Base-by-base conservation (phyloP, 2,113 vertebrate species). In the Etheostoma cragini region DNA sequence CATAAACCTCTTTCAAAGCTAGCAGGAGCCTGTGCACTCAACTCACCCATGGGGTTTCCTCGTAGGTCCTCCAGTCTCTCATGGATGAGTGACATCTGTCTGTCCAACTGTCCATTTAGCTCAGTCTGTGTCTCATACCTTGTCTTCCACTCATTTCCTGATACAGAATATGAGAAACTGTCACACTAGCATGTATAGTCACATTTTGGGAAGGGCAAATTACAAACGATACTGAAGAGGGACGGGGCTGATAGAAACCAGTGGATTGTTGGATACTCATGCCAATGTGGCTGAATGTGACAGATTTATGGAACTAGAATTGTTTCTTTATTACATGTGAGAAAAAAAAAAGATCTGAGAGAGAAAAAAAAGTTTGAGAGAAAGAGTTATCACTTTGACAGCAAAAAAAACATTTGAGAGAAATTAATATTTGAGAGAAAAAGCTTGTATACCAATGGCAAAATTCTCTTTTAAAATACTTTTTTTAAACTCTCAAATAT, bases 131-230 rank as follows among this genome's bases (percentile, higher is more conserved):
- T 96, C 85, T 98, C 96, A 61, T 95, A 97, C 79, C 95, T 94
- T 2, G 94, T 96, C 93, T 96, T 97, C 97, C 97, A 99, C 86
- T 98, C 96, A 89, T 93, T 95, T 76, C 90, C 97, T 95, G 77
- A 19, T 0, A 54, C 1, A 76, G 50, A 7, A 49, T 14, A 60
- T 42, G 5, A 80, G 12, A 17, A 70, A 22, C 19, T 17, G 53
- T 68, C 6, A 46, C 22, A 49, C 1, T 33, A 30, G 30, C 30
- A 30, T 30, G 30, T 30, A 30, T 6, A 26, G 13, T 45, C 46
- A 22, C n/a, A 57, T 52, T 33, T 42, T 17, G 35, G 35, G 42
- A 22, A 54, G 52, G 42, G 52, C 14, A 30, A 17, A 60, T 19
- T 19, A 46, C 60, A 73, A 22, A 35, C 16, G 26, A 46, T 35